Base-by-base conservation (phyloP, 1,140 invertebrate genomes). In the Drosophila carrolli region DNA sequence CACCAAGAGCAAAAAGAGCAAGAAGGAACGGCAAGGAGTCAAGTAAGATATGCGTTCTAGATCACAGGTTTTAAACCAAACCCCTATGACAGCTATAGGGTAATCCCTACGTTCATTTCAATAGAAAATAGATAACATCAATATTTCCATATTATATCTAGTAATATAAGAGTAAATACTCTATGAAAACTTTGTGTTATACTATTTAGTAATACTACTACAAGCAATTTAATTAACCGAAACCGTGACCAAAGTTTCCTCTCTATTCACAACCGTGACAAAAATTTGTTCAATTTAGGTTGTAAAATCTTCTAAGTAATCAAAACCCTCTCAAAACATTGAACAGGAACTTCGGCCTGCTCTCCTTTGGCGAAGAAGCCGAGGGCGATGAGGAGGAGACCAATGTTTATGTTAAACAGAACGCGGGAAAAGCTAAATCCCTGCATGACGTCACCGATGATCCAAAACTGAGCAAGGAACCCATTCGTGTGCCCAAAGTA, bases 341-440 rank as follows among this genome's bases (percentile, higher is more conserved):
- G 19, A 85, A 73, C 68, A 98, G 97, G 93, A 98, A 99, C 94
- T 99, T 98, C 89, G 98, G 97, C 60, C 93, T 99, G 6, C 93
- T 99, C 7, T 99, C 98, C 0, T 99, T 99, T 93, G 99, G 98
- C 0, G 97, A 98, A 91, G 98, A 99, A 93, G 98, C 98, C 8
- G 98, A 99, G 92, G 98, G 98, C 93, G 98, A 99, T 91, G 98
- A 99, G 93, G 97, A 96, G 67, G 96, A 97, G 93, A 95, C 95
- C 2, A 93, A 93, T 37, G 94, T 95, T 85, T 95, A 95, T 62
- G 96, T 94, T 67, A 95, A 95, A 90, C 93, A 95, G 76, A 95
- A 94, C 78, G 92, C 94, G 47, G 95, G 94, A 0, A 96, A 95
- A 93, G 95, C 97, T 43, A 99, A 99, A 93, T 98, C 98, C 10